phyloP scores from a whole-genome alignment of 2,797 vertebrate genomes.

The Varecia variegata region DNA sequence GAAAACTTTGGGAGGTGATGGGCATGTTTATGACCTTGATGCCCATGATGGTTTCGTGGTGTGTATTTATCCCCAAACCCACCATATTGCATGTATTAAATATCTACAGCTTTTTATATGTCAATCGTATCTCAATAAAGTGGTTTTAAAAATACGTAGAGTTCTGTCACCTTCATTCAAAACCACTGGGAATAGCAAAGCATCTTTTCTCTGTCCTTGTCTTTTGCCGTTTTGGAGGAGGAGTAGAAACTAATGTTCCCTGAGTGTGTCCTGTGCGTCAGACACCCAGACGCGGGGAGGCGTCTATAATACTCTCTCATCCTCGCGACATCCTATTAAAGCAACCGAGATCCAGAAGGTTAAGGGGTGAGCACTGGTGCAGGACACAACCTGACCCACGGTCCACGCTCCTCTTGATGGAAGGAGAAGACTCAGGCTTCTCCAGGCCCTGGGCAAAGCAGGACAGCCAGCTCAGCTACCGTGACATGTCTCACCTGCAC shows the following conservation, averaged over 20 bases:
- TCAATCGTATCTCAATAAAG: not conserved
- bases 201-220: not conserved
- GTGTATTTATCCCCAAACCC: too few relatives aligned
- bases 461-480: not conserved
- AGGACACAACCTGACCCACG: rapidly evolving
- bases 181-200: not conserved
- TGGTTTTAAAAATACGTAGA: not conserved
- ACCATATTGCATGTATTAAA: not conserved
- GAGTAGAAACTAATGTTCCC: not conserved
- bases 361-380: not conserved
- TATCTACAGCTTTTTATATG: not conserved
- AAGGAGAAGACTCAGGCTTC: not conserved
- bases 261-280: rapidly evolving
- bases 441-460: not conserved
- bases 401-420: not conserved
- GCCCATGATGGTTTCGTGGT: not conserved
- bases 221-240: not conserved
- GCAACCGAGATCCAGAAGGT: not conserved
- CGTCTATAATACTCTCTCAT: rapidly evolving
- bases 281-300: rapidly evolving
- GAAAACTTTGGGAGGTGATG: not conserved
- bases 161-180: not conserved
- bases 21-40: too few relatives aligned
- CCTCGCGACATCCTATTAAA: not conserved
- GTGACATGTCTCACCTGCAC: rapidly evolving